A percentile compares a stretch with the other conserved stretches of the same genome.
Evolutionary conservation across 2,797 vertebrate genomes (phyloP).

Genomic region (Cuniculus paca): DNA sequence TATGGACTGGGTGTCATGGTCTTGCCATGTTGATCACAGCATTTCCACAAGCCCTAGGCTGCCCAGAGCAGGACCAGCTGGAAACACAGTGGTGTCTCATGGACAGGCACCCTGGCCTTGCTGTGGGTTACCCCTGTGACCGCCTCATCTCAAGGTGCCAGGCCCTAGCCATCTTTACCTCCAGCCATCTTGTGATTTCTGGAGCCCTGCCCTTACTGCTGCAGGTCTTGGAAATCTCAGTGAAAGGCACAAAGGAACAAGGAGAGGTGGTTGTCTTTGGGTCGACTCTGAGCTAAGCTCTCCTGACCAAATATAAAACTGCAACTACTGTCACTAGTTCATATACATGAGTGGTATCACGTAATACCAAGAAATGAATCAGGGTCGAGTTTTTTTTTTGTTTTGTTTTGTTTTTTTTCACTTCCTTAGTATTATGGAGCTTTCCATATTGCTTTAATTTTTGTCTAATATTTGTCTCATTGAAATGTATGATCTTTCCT

Average conservation of each 20-base stretch:
- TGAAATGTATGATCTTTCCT: neutral
- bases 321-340: neutral
- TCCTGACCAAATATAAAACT: neutral
- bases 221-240: neutral
- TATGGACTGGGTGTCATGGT: slow-evolving; percentile 13
- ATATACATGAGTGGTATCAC: neutral
- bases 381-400: neutral
- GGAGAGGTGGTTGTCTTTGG: neutral
- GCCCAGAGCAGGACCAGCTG: neutral
- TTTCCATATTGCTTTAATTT: neutral
- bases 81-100: neutral
- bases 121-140: too few species aligned
- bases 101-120: neutral
- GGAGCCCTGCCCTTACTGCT: neutral
- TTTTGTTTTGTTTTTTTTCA: too few species aligned
- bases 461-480: neutral
- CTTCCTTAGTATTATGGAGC: neutral
- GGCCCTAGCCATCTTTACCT: neutral
- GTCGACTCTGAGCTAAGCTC: neutral
- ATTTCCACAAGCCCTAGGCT: neutral
- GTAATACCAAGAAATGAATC: neutral
- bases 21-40: slow-evolving; percentile 4
- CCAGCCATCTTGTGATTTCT: neutral
- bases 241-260: neutral
- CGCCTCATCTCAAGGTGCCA: neutral